Evolutionary conservation across 2,113 vertebrate genomes (phyloP).

Genomic region (Notarius lentiginosus): DNA sequence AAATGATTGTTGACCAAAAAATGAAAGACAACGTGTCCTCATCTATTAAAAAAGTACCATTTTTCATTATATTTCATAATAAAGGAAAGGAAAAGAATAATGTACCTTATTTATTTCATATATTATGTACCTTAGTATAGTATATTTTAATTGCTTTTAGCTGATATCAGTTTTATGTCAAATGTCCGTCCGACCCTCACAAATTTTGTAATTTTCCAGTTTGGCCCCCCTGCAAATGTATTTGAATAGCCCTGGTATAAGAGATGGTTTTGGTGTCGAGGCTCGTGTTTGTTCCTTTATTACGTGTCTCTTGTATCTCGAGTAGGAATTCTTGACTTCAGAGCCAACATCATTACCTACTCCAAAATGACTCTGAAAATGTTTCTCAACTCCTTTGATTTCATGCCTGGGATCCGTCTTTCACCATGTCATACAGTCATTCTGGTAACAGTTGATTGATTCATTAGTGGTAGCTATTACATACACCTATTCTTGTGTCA

Average conservation of each 20-base stretch:
- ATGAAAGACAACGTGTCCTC: too few relatives aligned
- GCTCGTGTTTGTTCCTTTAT: not conserved
- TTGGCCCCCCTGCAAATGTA: too few relatives aligned
- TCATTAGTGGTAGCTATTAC: not conserved
- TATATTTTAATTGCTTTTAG: too few relatives aligned
- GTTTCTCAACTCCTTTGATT: not conserved
- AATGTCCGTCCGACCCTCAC: too few relatives aligned
- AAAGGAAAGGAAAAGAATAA: too few relatives aligned
- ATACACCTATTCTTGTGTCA: not conserved
- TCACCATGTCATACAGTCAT: not conserved
- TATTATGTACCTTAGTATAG: too few relatives aligned
- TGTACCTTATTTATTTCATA: too few relatives aligned
- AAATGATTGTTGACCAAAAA: too few relatives aligned
- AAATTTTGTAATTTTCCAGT: too few relatives aligned
- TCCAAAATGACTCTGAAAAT: not conserved
- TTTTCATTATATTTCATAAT: too few relatives aligned
- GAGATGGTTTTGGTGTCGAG: not conserved
- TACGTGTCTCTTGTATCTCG: not conserved
- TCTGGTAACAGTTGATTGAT: not conserved
- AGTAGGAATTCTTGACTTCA: not conserved
- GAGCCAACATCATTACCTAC: not conserved
- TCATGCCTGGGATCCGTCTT: not conserved
- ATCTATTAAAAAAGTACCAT: too few relatives aligned
- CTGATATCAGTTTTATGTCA: too few relatives aligned
- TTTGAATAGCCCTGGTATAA: not conserved